A percentile compares a stretch with the other conserved stretches of the same genome.
phyloP scores from a whole-genome alignment of 2,113 vertebrate genomes.

The Anolis carolinensis region DNA sequence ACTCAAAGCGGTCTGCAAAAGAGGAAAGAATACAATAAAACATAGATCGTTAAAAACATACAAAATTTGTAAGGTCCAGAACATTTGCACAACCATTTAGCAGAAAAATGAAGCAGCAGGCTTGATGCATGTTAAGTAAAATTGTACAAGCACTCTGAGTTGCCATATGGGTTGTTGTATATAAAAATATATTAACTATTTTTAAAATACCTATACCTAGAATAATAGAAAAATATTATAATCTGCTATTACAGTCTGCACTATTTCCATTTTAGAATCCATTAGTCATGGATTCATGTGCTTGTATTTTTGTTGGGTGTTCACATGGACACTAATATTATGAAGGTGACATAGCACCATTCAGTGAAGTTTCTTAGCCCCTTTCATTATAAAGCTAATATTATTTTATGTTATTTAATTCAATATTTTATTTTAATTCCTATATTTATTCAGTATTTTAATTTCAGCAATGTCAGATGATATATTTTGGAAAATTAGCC shows the following conservation, averaged over 20 bases:
- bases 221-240: conserved; percentile 48
- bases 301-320: conserved; percentile 68
- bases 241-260: conserved; percentile 46
- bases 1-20: too few species aligned
- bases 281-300: conserved; percentile 68
- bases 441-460: too few species aligned
- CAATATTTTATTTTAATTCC: too few species aligned
- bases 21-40: too few species aligned
- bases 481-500: too few species aligned
- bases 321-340: conserved; percentile 61
- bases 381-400: conserved; percentile 49
- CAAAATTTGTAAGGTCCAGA: neutral
- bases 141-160: neutral
- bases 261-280: conserved; percentile 32
- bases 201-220: neutral
- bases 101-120: neutral
- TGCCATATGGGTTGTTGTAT: neutral
- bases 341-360: conserved; percentile 49
- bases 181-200: conserved; percentile 2
- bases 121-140: conserved; percentile 15
- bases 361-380: conserved; percentile 68
- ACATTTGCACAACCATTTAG: conserved; percentile 9
- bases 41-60: too few species aligned
- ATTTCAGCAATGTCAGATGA: too few species aligned
- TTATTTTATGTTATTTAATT: too few species aligned